These are phyloP conservation scores for Sicus ferrugineus DNA, from an alignment of 2,888 invertebrate species.

Conservation along the genomic window DNA sequence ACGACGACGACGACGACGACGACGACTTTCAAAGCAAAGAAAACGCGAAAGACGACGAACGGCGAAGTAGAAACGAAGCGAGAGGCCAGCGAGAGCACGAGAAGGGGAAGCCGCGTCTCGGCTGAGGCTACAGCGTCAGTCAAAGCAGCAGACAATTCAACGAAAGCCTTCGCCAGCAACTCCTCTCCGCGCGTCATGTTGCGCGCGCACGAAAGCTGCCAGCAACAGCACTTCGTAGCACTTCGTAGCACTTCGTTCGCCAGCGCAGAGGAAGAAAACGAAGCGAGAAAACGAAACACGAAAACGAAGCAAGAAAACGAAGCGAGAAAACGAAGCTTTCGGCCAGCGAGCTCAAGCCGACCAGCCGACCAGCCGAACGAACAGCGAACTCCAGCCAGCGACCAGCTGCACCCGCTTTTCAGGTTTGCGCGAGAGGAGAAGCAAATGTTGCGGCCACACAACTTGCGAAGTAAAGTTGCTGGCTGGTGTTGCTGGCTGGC, in stretches of 20 bases:
- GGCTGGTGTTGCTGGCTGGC: background rate
- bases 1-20: background rate
- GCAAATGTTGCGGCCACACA: constrained; percentile 26
- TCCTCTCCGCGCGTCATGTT: background rate
- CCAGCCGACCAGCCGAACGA: background rate
- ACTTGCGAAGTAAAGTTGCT: constrained; percentile 17
- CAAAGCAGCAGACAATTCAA: constrained; percentile 21
- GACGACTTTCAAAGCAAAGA: background rate
- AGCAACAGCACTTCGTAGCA: background rate
- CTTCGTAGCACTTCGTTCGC: background rate
- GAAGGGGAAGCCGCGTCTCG: too few species aligned
- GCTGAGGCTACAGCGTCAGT: background rate
- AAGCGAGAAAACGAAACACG: background rate
- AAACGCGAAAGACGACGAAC: background rate
- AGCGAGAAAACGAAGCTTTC: background rate
- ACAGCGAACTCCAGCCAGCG: background rate
- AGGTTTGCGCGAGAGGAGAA: constrained; percentile 1
- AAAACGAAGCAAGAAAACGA: background rate
- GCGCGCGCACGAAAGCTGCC: background rate
- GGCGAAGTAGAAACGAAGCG: background rate
- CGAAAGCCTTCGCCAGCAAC: background rate
- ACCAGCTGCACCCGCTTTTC: constrained; percentile 27
- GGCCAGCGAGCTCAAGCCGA: background rate
- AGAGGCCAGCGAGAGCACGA: too few species aligned
- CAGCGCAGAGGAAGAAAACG: background rate